Percentiles rank a stretch among this genome's conserved stretches.
phyloP scores from a whole-genome alignment of 2,797 vertebrate species.

The Furcifer pardalis region DNA sequence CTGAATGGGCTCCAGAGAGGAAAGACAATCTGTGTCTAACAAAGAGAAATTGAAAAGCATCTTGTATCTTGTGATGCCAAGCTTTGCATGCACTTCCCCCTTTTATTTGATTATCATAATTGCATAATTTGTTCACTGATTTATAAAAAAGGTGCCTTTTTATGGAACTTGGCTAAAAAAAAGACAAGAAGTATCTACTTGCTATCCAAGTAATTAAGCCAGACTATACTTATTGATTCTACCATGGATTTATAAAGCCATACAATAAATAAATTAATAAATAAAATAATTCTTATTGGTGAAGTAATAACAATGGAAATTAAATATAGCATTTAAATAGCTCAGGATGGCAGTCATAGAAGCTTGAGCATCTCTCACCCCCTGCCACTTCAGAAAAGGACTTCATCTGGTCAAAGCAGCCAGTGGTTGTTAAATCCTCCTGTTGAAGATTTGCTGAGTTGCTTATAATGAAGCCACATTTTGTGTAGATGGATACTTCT shows the following conservation, averaged over 20 bases:
- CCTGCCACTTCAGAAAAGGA: constrained; percentile 5
- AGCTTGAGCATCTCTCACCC: constrained; percentile 19
- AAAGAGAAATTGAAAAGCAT: neutral
- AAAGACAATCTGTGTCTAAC: neutral
- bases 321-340: constrained; percentile 53
- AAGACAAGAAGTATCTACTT: neutral
- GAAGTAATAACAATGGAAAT: constrained; percentile 54
- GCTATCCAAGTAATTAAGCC: constrained; percentile 7
- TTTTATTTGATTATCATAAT: constrained; percentile 1
- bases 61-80: neutral
- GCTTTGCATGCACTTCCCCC: neutral
- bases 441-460: constrained; percentile 42
- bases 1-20: neutral
- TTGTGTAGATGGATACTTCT: constrained; percentile 15
- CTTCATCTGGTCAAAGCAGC: constrained; percentile 52
- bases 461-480: neutral
- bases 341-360: constrained; percentile 40
- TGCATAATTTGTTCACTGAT: neutral
- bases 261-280: too few relatives aligned
- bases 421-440: constrained; percentile 44
- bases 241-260: too few relatives aligned
- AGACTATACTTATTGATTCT: constrained; percentile 42
- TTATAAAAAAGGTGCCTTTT: neutral
- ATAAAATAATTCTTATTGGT: too few relatives aligned
- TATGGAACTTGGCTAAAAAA: constrained; percentile 14